A percentile compares a stretch with the other conserved stretches of the same genome.
Evolutionary conservation across 92 coral and sea anemone species (phyloP).

Genomic region (Epizoanthus scotinus): DNA sequence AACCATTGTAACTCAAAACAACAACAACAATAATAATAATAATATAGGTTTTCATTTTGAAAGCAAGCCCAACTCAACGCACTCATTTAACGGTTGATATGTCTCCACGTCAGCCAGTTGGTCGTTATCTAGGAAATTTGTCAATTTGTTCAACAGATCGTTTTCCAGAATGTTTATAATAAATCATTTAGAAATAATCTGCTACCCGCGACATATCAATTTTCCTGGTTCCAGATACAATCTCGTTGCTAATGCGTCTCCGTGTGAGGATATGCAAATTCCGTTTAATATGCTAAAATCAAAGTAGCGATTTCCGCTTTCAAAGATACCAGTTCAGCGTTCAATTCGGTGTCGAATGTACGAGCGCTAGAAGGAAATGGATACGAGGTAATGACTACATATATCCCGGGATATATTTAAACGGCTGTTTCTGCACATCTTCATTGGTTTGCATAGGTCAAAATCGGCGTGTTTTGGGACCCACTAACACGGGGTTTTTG

Average conservation of each 20-base stretch:
- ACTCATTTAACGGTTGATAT: not conserved
- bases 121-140: not conserved
- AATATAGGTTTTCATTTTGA: not conserved
- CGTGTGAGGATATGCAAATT: slow-evolving; percentile 12
- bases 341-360: not conserved
- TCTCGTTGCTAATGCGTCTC: not conserved
- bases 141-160: not conserved
- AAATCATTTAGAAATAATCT: not conserved
- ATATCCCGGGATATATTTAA: not conserved
- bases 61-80: not conserved
- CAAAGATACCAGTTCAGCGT: not conserved
- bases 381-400: not conserved
- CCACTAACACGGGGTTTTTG: not conserved
- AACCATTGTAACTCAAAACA: not conserved
- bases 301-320: slow-evolving; percentile 13
- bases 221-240: not conserved
- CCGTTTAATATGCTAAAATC: not conserved
- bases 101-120: not conserved
- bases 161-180: too few species aligned
- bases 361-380: not conserved
- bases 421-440: not conserved
- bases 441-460: not conserved
- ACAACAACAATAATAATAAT: too few species aligned
- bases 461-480: not conserved
- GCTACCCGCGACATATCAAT: not conserved